Conservation (phyloP, 2,888 invertebrate genomes). For the Aphidius colemani region DNA sequence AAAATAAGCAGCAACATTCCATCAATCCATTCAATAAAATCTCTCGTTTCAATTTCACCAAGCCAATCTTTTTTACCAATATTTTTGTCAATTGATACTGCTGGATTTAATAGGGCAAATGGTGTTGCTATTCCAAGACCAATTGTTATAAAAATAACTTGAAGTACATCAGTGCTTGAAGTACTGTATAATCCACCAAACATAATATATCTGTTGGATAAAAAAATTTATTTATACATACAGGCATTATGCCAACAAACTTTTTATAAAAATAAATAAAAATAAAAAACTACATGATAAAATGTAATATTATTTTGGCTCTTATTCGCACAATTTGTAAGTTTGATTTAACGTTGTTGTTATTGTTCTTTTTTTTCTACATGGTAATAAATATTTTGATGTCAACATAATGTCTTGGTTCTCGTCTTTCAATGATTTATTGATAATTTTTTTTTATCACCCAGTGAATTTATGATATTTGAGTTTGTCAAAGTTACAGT, state of each 20-base stretch:
- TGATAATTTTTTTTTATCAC: too few relatives aligned
- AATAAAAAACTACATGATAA: too few relatives aligned
- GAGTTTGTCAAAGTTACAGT: too few relatives aligned
- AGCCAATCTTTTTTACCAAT: conserved; percentile 63
- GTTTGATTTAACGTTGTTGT: too few relatives aligned
- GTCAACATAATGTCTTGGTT: too few relatives aligned
- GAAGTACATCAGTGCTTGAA: conserved; percentile 74
- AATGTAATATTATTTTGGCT: too few relatives aligned
- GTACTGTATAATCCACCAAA: conserved; percentile 74
- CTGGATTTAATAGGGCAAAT: conserved; percentile 66
- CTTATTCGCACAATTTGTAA: too few relatives aligned
- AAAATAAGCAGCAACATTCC: conserved; percentile 66
- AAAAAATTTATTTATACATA: not conserved
- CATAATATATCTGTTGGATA: conserved; percentile 64
- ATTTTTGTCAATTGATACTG: conserved; percentile 59
- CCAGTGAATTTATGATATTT: too few relatives aligned
- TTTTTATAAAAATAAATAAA: not conserved
- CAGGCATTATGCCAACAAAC: not conserved
- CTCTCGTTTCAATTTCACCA: conserved; percentile 61
- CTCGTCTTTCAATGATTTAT: too few relatives aligned
- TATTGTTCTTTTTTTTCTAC: too few relatives aligned
- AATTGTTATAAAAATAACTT: conserved; percentile 69
- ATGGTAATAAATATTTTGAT: too few relatives aligned
- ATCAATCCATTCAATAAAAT: conserved; percentile 65
- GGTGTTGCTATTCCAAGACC: conserved; percentile 72